Conservation (phyloP, 2,113 vertebrate genomes). For the Lophius piscatorius region DNA sequence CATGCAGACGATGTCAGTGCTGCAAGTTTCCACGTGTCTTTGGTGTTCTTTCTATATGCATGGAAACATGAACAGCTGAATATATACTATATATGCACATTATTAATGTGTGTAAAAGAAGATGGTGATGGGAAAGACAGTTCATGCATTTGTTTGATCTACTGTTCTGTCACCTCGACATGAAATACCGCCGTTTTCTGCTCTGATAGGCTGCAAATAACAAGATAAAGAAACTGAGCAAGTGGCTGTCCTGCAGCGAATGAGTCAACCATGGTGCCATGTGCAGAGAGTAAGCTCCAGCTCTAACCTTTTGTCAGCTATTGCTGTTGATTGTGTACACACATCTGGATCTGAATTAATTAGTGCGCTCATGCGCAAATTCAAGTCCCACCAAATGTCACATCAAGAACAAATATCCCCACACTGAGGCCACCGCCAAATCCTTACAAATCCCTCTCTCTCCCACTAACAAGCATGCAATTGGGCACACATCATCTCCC, state of each 20-base stretch:
- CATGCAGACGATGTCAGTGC: no score
- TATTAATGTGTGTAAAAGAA: no score
- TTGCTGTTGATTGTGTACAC: slow-evolving; percentile 52
- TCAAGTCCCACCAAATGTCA: slow-evolving; percentile 70
- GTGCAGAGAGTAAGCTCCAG: slow-evolving; percentile 51
- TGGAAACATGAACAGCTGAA: no score
- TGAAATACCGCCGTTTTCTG: neutral
- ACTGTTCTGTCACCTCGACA: slow-evolving; percentile 7
- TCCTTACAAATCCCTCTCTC: slow-evolving; percentile 42
- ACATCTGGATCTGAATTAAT: slow-evolving; percentile 37
- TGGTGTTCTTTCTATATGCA: no score
- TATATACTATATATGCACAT: no score
- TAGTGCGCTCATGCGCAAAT: slow-evolving; percentile 25
- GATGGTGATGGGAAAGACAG: neutral
- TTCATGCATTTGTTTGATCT: neutral
- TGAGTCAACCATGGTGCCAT: slow-evolving; percentile 48
- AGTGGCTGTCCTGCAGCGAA: slow-evolving; percentile 37
- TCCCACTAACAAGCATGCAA: slow-evolving; percentile 1
- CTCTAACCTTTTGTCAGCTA: slow-evolving; percentile 50
- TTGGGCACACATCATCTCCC: neutral
- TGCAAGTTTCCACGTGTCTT: no score
- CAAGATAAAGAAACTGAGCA: neutral
- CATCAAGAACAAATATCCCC: slow-evolving; percentile 65
- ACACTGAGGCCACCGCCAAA: slow-evolving; percentile 52
- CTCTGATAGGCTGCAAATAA: neutral